Conservation (phyloP, 2,113 vertebrate genomes). For the Nycticebus coucang region DNA sequence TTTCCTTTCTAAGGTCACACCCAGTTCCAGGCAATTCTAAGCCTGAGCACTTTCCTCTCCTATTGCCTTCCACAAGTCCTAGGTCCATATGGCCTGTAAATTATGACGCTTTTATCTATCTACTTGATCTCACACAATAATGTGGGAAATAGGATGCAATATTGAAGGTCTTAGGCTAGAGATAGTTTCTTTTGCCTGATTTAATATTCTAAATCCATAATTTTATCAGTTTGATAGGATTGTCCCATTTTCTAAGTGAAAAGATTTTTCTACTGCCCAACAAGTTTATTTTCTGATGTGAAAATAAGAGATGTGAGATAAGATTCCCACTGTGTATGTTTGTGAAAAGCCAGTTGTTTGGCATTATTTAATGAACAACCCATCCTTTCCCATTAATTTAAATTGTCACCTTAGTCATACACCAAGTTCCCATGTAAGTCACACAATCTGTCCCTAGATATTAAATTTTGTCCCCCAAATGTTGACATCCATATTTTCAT, state of each 20-base stretch:
- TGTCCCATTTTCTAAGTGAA: neutral
- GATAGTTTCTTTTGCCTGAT: neutral
- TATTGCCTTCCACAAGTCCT: neutral
- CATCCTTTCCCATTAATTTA: neutral
- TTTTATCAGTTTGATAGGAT: neutral
- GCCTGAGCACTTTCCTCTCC: neutral
- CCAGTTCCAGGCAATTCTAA: neutral
- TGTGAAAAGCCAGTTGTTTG: neutral
- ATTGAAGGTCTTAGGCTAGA: neutral
- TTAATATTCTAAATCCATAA: neutral
- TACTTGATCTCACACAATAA: neutral
- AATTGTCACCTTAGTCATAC: neutral
- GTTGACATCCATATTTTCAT: neutral
- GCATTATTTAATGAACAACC: neutral
- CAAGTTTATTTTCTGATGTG: constrained; percentile 35
- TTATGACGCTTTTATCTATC: neutral
- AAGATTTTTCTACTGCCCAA: neutral
- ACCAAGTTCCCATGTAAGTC: neutral
- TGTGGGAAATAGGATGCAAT: neutral
- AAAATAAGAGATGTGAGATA: neutral
- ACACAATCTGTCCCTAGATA: neutral
- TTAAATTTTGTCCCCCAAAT: neutral
- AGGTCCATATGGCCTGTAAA: neutral
- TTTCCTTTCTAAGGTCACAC: neutral
- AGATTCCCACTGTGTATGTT: neutral